Evolutionary conservation across 2,113 vertebrate genomes (phyloP).

Genomic region (Menura novaehollandiae): DNA sequence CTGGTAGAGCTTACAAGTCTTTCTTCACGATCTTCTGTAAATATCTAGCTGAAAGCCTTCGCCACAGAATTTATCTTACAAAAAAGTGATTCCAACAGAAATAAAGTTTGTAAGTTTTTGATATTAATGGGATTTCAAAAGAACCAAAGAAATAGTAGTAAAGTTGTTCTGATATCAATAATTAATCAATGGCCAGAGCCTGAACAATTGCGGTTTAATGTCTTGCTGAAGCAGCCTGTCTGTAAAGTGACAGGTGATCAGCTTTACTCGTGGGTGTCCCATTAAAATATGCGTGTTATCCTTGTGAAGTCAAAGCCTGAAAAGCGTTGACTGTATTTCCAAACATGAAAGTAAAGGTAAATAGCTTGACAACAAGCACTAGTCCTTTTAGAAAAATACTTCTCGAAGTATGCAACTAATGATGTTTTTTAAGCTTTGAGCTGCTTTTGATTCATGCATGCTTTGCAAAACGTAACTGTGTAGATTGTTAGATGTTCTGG

Average conservation of each 20-base stretch:
- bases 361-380: background rate
- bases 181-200: background rate
- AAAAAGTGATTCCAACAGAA: background rate
- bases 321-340: background rate
- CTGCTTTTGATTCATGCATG: background rate
- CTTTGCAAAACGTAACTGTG: background rate
- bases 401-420: background rate
- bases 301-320: background rate
- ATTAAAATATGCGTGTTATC: background rate
- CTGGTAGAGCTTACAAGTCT: background rate
- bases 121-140: background rate
- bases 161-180: background rate
- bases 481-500: background rate
- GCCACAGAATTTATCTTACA: background rate
- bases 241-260: background rate
- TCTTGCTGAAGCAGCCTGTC: rapidly evolving
- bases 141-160: background rate
- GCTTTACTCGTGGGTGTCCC: background rate
- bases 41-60: background rate
- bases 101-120: background rate
- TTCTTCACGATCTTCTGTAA: background rate
- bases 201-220: rapidly evolving
- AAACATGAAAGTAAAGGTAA: background rate
- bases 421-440: background rate
- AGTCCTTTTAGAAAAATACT: background rate